Base-by-base conservation (phyloP, 1,140 invertebrate genomes). In the Macrosteles quadrilineatus region DNA sequence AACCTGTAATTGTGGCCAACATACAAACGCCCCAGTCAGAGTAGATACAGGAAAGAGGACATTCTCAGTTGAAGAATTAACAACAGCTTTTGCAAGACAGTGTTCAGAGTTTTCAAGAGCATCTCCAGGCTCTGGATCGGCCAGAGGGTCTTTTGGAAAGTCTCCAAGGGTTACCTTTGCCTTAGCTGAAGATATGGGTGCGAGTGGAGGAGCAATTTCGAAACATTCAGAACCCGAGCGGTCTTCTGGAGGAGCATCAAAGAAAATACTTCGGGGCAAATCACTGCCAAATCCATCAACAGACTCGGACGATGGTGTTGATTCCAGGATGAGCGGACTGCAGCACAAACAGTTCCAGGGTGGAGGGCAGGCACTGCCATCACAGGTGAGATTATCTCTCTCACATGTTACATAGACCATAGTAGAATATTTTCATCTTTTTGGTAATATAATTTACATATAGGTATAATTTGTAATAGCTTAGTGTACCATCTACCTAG, bases 91-190 rank as follows among this genome's bases (percentile, higher is more conserved):
- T 31, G 63, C 45, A 36, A 67, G 29, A 47, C 73, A 45, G 69
- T 73, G 32, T 67, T 68, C 63, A 40, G 74, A 59, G 55, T 45
- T 43, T 71, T 68, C 47, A 45, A 71, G 27, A 64, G 71, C 50
- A 62, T 70, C 73, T 14, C 55, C 68, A 0, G 67, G 70, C 27
- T 63, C 68, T 1, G 67, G 71, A 1, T 73, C 73, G 43, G 71
- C 69, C 29, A 66, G 72, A 29, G 74, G 75, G 43, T 77, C 76
- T 30, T 77, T 77, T 32, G 76, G 76, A 17, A 76, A 76, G 30
- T 73, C 75, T n/a, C 76, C 75, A 0, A 64, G 76, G n/a, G 76
- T 77, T 1, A 77, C 75, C 0, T 77, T 77, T 27, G 76, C 76
- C 4, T 64, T 77, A 23, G 75, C 75, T 36, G 75, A 77, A 69